phyloP scores from a whole-genome alignment of 2,113 vertebrate species.

The Paraplagusia blochii region DNA sequence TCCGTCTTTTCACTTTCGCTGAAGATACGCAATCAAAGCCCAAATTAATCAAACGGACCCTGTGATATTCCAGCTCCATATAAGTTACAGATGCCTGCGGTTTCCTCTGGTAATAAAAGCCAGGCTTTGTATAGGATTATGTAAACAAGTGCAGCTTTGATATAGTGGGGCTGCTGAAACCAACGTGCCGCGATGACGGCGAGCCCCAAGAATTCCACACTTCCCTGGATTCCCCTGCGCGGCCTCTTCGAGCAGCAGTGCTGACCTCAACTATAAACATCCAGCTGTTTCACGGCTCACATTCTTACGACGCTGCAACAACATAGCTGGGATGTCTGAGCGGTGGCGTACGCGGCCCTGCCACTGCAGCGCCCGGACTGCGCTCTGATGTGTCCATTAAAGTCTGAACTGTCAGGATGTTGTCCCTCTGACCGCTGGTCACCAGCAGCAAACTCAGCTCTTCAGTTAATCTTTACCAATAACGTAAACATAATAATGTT shows the following conservation, averaged over 20 bases:
- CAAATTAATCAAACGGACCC: conserved; percentile 58
- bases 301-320: conserved; percentile 56
- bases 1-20: conserved; percentile 38
- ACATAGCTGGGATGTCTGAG: conserved; percentile 63
- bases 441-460: conserved; percentile 3
- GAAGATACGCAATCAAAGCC: conserved; percentile 58
- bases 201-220: conserved; percentile 52
- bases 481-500: too few species aligned
- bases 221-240: conserved; percentile 41
- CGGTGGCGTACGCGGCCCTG: conserved; percentile 14
- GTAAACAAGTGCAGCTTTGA: conserved; percentile 64
- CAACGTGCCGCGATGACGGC: conserved; percentile 47
- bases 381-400: too few species aligned
- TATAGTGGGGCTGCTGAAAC: conserved; percentile 46
- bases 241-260: conserved; percentile 50
- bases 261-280: conserved; percentile 61
- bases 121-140: conserved; percentile 58
- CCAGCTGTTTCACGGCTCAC: conserved; percentile 42
- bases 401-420: conserved; percentile 74
- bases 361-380: too few species aligned
- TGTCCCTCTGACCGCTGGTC: conserved; percentile 67
- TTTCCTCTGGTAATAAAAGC: conserved; percentile 56
- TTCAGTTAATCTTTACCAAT: too few species aligned
- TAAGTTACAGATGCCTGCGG: conserved; percentile 65
- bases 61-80: conserved; percentile 55